These are phyloP conservation scores for Gadopsis marmoratus DNA, from an alignment of 2,797 vertebrate species.

Conservation along the genomic window DNA sequence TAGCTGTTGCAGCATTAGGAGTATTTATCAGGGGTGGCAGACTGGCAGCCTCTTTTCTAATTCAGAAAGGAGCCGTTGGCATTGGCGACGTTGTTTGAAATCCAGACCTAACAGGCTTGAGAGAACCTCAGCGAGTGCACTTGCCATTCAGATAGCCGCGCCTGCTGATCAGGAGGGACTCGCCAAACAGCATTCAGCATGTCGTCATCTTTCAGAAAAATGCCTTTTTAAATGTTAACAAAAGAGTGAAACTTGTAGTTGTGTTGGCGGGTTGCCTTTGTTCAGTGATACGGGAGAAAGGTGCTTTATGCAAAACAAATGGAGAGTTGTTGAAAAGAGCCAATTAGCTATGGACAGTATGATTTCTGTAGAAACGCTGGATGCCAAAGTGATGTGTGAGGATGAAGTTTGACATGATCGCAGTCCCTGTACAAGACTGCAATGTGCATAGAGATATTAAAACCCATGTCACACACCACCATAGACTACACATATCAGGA, in stretches of 20 bases:
- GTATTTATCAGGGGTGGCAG: slow-evolving; percentile 48
- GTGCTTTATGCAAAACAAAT: slow-evolving; percentile 55
- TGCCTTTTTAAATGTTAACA: slow-evolving; percentile 64
- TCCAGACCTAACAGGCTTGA: slow-evolving; percentile 10
- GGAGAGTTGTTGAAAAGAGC: slow-evolving; percentile 31
- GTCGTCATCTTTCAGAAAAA: slow-evolving; percentile 33
- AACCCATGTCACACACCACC: slow-evolving; percentile 1
- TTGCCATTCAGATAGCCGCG: slow-evolving; percentile 13
- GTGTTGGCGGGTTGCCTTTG: slow-evolving; percentile 34
- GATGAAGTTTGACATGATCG: slow-evolving; percentile 6
- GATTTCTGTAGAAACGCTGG: slow-evolving; percentile 6
- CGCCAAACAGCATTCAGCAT: slow-evolving; percentile 33
- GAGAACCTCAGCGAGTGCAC: not conserved
- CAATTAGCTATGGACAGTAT: not conserved
- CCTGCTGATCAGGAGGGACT: slow-evolving; percentile 26
- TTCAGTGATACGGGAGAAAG: slow-evolving; percentile 23
- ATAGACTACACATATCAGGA: slow-evolving; percentile 63
- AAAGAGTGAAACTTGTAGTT: slow-evolving; percentile 19
- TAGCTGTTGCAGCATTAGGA: slow-evolving; percentile 65
- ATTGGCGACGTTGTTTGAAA: slow-evolving; percentile 29
- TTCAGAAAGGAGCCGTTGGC: slow-evolving; percentile 19
- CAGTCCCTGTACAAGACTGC: slow-evolving; percentile 22
- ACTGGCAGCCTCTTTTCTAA: slow-evolving; percentile 22
- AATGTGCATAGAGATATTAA: slow-evolving; percentile 8
- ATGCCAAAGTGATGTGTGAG: slow-evolving; percentile 53